Evolutionary conservation across 37 sponge, comb jelly and placozoan species (phyloP).

Genomic region (Hormiphora californensis): DNA sequence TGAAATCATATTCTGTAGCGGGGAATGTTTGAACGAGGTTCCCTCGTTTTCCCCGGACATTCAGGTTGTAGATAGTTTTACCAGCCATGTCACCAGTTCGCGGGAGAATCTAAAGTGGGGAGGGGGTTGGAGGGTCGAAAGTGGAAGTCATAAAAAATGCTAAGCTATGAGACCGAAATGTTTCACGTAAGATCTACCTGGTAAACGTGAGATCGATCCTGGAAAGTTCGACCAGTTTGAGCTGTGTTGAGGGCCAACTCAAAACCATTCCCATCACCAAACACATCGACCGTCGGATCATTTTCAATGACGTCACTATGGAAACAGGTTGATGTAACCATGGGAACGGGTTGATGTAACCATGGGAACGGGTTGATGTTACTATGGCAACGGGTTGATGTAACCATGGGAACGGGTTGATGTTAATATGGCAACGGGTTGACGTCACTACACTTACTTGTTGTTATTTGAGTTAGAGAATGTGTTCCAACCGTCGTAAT

Average conservation of each 20-base stretch:
- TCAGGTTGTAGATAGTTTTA: constrained; percentile 74
- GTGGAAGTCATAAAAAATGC: too few relatives aligned
- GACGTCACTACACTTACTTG: constrained; percentile 63
- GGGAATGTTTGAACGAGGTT: constrained; percentile 96
- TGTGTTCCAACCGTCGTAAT: constrained; percentile 86
- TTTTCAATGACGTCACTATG: constrained; percentile 39
- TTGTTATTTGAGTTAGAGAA: constrained; percentile 67
- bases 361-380: too few relatives aligned
- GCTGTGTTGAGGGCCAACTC: constrained; percentile 90
- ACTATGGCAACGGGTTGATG: too few relatives aligned
- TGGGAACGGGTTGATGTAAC: too few relatives aligned
- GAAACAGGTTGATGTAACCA: not conserved
- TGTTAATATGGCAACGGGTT: too few relatives aligned
- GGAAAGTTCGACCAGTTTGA: constrained; percentile 97
- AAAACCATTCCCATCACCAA: not conserved
- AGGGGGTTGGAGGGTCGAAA: too few relatives aligned
- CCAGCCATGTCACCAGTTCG: not conserved
- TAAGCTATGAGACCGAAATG: too few relatives aligned
- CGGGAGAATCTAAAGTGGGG: not conserved
- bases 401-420: too few relatives aligned
- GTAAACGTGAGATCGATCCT: constrained; percentile 71
- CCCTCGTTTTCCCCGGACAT: constrained; percentile 96
- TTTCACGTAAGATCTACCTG: too few relatives aligned
- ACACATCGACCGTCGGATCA: constrained; percentile 28
- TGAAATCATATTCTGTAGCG: constrained; percentile 94